phyloP scores from a whole-genome alignment of 2,888 invertebrate genomes.

The Dynastes grantii region DNA sequence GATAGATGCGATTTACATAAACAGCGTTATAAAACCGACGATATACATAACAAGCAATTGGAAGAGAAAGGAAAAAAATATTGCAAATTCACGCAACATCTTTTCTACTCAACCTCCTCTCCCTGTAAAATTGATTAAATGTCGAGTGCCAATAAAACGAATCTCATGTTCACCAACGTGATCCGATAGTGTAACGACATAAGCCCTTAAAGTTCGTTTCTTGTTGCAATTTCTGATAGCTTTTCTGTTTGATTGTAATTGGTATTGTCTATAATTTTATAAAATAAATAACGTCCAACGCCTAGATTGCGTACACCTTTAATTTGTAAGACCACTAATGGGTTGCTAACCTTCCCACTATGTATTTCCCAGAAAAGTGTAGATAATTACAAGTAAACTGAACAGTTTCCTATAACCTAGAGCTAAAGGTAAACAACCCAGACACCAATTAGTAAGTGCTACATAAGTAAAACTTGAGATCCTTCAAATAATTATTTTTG shows the following conservation, averaged over 20 bases:
- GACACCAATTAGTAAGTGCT: neutral
- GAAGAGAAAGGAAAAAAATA: neutral
- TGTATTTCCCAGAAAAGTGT: neutral
- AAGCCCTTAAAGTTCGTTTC: conserved; percentile 17
- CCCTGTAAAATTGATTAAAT: conserved; percentile 8
- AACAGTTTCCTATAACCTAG: no score
- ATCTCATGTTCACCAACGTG: conserved; percentile 36
- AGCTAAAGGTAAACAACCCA: no score
- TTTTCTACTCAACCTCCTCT: neutral
- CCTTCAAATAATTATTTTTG: no score
- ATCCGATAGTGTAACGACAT: neutral
- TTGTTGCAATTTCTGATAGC: neutral
- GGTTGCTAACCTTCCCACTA: neutral
- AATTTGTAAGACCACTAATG: no score
- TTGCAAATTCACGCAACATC: conserved; percentile 7
- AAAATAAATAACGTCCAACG: neutral
- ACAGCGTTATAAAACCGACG: conserved; percentile 20
- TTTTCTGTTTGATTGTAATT: neutral
- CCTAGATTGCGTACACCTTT: no score
- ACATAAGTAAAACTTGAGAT: neutral
- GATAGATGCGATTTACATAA: conserved; percentile 21
- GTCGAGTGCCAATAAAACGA: conserved; percentile 28
- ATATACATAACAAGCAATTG: neutral
- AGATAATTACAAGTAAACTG: no score
- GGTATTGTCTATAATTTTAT: neutral